phyloP scores from a whole-genome alignment of 2,113 vertebrate species.

The Rissa tridactyla region DNA sequence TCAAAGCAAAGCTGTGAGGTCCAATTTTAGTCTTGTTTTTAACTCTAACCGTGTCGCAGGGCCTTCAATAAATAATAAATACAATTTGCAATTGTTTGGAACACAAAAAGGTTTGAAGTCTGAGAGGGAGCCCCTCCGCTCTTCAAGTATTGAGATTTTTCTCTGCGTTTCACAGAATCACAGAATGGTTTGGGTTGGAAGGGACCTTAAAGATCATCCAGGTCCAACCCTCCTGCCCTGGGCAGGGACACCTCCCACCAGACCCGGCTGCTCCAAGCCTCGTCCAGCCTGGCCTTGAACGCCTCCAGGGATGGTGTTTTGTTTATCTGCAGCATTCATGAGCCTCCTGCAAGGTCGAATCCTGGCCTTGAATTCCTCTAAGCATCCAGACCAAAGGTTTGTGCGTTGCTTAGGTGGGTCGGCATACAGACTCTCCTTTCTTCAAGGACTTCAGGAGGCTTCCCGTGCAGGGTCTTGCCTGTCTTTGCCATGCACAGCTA shows the following conservation, averaged over 20 bases:
- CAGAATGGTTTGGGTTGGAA: no score
- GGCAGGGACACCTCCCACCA: no score
- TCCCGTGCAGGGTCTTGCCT: background rate
- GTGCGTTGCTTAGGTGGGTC: background rate
- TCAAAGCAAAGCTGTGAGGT: conserved; percentile 12
- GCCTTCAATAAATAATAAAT: background rate
- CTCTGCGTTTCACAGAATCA: background rate
- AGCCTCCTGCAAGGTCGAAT: background rate
- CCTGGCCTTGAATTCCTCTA: background rate
- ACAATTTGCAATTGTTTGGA: background rate
- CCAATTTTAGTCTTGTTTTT: background rate
- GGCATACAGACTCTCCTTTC: fast-evolving
- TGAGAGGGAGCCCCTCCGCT: fast-evolving
- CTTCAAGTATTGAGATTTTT: background rate
- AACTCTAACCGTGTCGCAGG: background rate
- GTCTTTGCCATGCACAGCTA: background rate
- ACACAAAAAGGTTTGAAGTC: background rate
- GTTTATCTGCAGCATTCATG: background rate
- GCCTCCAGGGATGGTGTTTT: background rate
- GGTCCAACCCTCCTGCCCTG: no score
- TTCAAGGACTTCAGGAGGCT: background rate
- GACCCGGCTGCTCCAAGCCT: no score
- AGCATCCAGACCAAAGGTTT: background rate
- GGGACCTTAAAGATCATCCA: no score
- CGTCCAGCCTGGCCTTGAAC: no score